Conservation (phyloP, 2,888 invertebrate species). For the Amiota communis region DNA sequence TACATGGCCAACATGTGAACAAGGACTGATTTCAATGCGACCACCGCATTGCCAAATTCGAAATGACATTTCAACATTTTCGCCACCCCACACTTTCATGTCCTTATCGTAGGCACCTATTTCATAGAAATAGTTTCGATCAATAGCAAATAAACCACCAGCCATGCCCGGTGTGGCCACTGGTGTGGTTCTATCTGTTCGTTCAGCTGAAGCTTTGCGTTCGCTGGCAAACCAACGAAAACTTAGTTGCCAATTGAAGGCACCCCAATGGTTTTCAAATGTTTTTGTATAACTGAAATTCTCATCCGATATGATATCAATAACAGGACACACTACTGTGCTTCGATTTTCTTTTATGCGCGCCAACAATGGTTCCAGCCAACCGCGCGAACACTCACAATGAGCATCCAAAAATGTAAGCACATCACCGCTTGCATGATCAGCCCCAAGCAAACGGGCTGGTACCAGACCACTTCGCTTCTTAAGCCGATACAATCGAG, state of each 20-base stretch:
- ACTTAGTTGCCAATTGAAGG: constrained; percentile 98
- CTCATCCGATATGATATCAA: constrained; percentile 96
- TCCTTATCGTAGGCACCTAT: constrained; percentile 91
- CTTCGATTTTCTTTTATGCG: constrained; percentile 73
- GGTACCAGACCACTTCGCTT: constrained; percentile 85
- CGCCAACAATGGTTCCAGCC: constrained; percentile 83
- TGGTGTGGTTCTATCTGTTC: constrained; percentile 79
- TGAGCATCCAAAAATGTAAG: constrained; percentile 97
- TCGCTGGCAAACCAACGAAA: constrained; percentile 75
- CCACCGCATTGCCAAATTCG: constrained; percentile 97
- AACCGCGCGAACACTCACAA: constrained; percentile 91
- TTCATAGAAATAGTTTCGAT: constrained; percentile 89
- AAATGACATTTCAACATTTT: constrained; percentile 97
- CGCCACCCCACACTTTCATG: constrained; percentile 97
- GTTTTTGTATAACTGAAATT: constrained; percentile 96
- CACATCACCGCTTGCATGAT: constrained; percentile 81
- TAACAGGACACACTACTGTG: constrained; percentile 79
- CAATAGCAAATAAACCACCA: constrained; percentile 89
- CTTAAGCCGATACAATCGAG: constrained; percentile 79
- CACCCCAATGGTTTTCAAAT: constrained; percentile 95
- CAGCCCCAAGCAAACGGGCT: constrained; percentile 86
- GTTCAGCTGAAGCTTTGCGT: constrained; percentile 46
- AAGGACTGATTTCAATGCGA: constrained; percentile 90
- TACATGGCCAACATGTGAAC: constrained; percentile 94
- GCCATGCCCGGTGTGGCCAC: constrained; percentile 92